phyloP scores from a whole-genome alignment of 2,797 vertebrate species.

The Trematomus bernacchii region DNA sequence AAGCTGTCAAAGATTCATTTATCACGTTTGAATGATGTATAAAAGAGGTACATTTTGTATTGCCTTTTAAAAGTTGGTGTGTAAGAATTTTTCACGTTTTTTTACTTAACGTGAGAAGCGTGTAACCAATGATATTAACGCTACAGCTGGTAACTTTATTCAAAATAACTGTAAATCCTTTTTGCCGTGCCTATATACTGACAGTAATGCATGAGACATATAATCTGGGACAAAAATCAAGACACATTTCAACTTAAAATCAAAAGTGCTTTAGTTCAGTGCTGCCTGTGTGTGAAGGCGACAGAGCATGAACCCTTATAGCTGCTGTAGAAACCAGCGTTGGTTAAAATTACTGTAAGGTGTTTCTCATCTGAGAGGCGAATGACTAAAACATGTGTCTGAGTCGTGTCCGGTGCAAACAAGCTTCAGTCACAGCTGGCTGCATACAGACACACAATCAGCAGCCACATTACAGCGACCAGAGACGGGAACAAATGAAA shows the following conservation, averaged over 20 bases:
- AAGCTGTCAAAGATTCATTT: not conserved
- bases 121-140: too few relatives aligned
- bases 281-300: constrained; percentile 9
- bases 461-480: constrained; percentile 36
- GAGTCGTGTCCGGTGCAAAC: constrained; percentile 43
- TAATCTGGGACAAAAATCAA: too few relatives aligned
- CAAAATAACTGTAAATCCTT: too few relatives aligned
- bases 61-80: constrained; percentile 5
- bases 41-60: constrained; percentile 12
- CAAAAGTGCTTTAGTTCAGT: constrained; percentile 15
- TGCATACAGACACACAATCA: constrained; percentile 26
- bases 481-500: constrained; percentile 38
- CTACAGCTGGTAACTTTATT: too few relatives aligned
- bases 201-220: too few relatives aligned
- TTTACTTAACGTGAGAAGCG: not conserved
- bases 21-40: not conserved
- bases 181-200: too few relatives aligned
- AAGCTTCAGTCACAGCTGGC: constrained; percentile 45
- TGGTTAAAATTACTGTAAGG: constrained; percentile 33
- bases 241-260: constrained; percentile 23
- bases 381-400: constrained; percentile 45
- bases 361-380: constrained; percentile 26
- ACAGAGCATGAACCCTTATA: constrained; percentile 9
- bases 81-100: not conserved
- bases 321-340: not conserved